Evolutionary conservation across 2,113 vertebrate species (phyloP).

Genomic region (Oceanodroma tethys): DNA sequence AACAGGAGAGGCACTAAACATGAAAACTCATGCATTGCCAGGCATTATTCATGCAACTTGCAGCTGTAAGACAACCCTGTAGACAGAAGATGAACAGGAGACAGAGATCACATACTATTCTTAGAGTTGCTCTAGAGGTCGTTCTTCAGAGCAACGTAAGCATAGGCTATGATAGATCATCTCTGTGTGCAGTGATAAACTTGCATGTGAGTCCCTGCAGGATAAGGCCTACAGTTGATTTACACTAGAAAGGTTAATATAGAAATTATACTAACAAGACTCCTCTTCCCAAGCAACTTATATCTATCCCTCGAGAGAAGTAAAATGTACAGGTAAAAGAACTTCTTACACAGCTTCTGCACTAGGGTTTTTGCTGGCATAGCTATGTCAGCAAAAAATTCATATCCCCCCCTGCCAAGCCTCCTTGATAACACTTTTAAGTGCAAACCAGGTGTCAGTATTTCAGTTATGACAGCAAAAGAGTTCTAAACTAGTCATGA

Average conservation of each 20-base stretch:
- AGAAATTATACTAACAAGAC: slow-evolving; percentile 18
- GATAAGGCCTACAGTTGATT: not conserved
- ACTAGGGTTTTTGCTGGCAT: not conserved
- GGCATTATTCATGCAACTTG: not conserved
- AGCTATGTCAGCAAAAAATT: slow-evolving; percentile 34
- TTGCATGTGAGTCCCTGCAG: not conserved
- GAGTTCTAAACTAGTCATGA: not conserved
- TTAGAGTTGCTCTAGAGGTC: not conserved
- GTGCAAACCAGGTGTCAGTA: slow-evolving; percentile 28
- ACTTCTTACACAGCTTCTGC: not conserved
- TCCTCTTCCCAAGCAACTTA: not conserved
- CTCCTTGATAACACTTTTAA: slow-evolving; percentile 39
- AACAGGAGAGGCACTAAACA: not conserved
- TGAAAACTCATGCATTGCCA: not conserved
- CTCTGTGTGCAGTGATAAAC: not conserved
- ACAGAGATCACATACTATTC: not conserved
- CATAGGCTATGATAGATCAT: not conserved
- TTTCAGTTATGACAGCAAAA: not conserved
- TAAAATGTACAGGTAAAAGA: slow-evolving; percentile 11
- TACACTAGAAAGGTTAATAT: slow-evolving; percentile 17
- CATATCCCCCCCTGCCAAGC: not conserved
- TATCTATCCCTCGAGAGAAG: not conserved
- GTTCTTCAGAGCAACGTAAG: not conserved
- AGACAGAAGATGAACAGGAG: not conserved
- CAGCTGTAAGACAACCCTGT: not conserved